Base-by-base conservation (phyloP, 2,113 vertebrate species). In the Pleuronectes platessa region DNA sequence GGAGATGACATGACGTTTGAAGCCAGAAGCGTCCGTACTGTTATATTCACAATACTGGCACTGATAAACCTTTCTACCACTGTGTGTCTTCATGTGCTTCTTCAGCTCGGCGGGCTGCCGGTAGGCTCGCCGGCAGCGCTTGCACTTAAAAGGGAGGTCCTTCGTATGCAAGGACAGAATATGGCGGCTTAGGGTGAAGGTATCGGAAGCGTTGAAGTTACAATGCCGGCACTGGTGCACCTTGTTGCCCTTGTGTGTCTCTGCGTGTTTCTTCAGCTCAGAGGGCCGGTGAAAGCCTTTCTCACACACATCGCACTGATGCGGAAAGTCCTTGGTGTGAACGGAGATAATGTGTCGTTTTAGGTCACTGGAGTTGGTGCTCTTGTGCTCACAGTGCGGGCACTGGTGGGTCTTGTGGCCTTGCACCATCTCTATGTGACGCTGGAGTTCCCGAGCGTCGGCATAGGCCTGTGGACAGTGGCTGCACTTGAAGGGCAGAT, bases 31-130 rank as follows among this genome's bases (percentile, higher is more conserved):
- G 90, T 99, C 98, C 76, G 98, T 97, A 86, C 97, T 99, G 95
- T 96, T 99, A 86, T 99, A 99, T 87, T 99, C 97, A 91, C 97
- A 99, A 92, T 97, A 99, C 94, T 99, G 96, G 93, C 98, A 99
- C 78, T 99, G 98, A 93, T 99, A 99, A 62, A 99, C 96, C 86
- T 99, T 99, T 82, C 97, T 96, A 83, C 98, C 98, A 35, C 96
- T 99, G 94, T 99, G 98, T 21, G 97, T 98, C 94, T 99, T 99
- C 96, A 98, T 99, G 94, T 99, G 98, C 93, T 99, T 99, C 94
- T 99, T 99, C 24, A 99, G 95, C 94, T 99, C 98, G 0, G 92
- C 96, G 11, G 97, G 97, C 82, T 98, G 97, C 78, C 97, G 94
- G 89, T 99, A 99, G 51, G 97, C 97, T 85, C 97, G 95, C 92